These are phyloP conservation scores for Gymnodraco acuticeps DNA, from an alignment of 2,797 vertebrate genomes.

Conservation along the genomic window DNA sequence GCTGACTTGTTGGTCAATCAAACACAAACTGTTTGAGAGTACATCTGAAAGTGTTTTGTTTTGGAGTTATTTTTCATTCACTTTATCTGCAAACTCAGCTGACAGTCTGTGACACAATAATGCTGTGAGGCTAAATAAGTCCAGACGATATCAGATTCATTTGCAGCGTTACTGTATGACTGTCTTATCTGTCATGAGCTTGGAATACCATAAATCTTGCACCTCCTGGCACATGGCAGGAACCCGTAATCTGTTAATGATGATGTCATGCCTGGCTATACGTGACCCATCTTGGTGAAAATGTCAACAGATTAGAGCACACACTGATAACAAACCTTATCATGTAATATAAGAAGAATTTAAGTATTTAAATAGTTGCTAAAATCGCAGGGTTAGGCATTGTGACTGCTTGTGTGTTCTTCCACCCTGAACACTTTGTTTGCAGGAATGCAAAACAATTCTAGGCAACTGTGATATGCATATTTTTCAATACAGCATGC, in stretches of 20 bases:
- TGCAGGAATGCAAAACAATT: background rate
- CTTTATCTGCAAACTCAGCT: constrained; percentile 11
- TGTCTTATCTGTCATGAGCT: constrained; percentile 40
- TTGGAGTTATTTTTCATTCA: constrained; percentile 1
- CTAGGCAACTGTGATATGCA: constrained; percentile 5
- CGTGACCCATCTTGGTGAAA: constrained; percentile 19
- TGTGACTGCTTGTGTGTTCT: background rate
- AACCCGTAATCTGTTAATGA: constrained; percentile 52
- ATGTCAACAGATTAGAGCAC: background rate
- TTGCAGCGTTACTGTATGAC: constrained; percentile 12
- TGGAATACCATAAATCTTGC: constrained; percentile 43
- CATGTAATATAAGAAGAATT: background rate
- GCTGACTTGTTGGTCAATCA: constrained; percentile 19
- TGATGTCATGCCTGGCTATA: constrained; percentile 56
- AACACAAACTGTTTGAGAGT: constrained; percentile 3
- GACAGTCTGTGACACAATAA: background rate
- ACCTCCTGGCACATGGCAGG: constrained; percentile 34
- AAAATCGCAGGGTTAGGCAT: background rate
- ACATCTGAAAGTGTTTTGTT: constrained; percentile 38
- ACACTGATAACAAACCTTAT: constrained; percentile 8
- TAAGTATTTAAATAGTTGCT: background rate
- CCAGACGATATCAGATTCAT: constrained; percentile 26
- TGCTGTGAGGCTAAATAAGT: constrained; percentile 14
- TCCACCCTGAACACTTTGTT: background rate
- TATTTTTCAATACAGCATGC: background rate